Conservation (phyloP, 2,888 invertebrate genomes). For the Pseudococcus viburni region DNA sequence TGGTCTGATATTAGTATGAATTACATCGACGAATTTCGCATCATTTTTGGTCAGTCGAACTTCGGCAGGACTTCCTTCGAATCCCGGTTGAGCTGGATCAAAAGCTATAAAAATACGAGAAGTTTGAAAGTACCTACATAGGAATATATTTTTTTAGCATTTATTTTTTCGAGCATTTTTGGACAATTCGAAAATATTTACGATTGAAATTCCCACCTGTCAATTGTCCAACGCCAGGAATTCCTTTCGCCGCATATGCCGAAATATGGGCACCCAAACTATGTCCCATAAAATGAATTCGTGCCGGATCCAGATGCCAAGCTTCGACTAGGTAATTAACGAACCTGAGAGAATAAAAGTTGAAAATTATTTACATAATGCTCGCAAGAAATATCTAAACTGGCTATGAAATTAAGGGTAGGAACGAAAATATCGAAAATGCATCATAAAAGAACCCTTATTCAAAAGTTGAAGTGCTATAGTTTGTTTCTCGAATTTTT, state of each 20-base stretch:
- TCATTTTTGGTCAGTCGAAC: conserved; percentile 75
- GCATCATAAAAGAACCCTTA: too few species aligned
- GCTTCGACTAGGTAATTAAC: conserved; percentile 72
- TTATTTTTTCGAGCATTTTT: too few species aligned
- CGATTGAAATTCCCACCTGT: conserved; percentile 72
- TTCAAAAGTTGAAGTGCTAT: too few species aligned
- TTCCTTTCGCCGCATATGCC: conserved; percentile 74
- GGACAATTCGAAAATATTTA: too few species aligned
- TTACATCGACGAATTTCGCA: conserved; percentile 77
- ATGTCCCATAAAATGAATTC: conserved; percentile 77
- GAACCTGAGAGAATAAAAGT: conserved; percentile 71
- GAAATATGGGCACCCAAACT: conserved; percentile 78
- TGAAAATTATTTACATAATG: too few species aligned
- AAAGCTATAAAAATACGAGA: conserved; percentile 71
- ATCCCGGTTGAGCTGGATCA: conserved; percentile 79
- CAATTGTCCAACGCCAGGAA: conserved; percentile 74
- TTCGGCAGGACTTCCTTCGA: conserved; percentile 71
- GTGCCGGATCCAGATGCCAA: conserved; percentile 71
- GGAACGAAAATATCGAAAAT: too few species aligned
- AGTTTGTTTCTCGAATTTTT: too few species aligned
- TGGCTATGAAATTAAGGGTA: too few species aligned
- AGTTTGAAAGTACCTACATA: too few species aligned
- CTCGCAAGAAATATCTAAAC: too few species aligned
- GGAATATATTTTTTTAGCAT: too few species aligned
- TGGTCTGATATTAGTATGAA: conserved; percentile 77